Evolutionary conservation across 2,888 invertebrate genomes (phyloP).

Genomic region (Rhamphomyia laevipes): DNA sequence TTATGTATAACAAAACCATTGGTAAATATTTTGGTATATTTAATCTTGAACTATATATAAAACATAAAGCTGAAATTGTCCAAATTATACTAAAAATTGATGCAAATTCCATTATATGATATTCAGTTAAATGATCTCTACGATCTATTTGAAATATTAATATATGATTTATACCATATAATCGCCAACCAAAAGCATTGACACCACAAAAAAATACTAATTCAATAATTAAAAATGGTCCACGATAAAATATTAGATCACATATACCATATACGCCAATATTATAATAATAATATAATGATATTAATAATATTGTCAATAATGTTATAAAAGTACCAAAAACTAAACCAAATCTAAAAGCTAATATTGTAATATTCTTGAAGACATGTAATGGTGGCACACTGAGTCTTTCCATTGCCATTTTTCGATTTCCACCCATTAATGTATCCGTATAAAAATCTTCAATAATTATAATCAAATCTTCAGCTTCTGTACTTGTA

Average conservation of each 20-base stretch:
- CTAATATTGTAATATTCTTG: constrained; percentile 92
- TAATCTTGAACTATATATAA: constrained; percentile 58
- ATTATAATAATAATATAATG: constrained; percentile 45
- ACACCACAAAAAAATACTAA: constrained; percentile 91
- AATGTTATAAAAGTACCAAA: constrained; percentile 89
- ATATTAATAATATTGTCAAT: constrained; percentile 71
- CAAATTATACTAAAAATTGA: constrained; percentile 90
- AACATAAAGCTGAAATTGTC: constrained; percentile 72
- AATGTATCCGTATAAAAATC: constrained; percentile 71
- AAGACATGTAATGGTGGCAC: constrained; percentile 90
- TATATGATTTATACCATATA: constrained; percentile 95
- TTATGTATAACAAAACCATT: constrained; percentile 70
- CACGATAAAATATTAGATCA: constrained; percentile 85
- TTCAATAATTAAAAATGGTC: constrained; percentile 82
- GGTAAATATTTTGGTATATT: constrained; percentile 87
- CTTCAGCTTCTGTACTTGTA: constrained; percentile 92
- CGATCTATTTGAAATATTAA: constrained; percentile 96
- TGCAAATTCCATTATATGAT: constrained; percentile 88
- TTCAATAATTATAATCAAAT: constrained; percentile 91
- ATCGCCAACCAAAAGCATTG: constrained; percentile 94
- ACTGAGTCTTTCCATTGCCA: constrained; percentile 94
- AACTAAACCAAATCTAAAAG: constrained; percentile 92
- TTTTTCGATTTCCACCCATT: constrained; percentile 87
- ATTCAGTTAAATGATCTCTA: constrained; percentile 83
- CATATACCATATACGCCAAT: constrained; percentile 54